Evolutionary conservation across 1,140 invertebrate genomes (phyloP), one percentile per base, ranked within the genome.

Genomic region (Zophobas morio): DNA sequence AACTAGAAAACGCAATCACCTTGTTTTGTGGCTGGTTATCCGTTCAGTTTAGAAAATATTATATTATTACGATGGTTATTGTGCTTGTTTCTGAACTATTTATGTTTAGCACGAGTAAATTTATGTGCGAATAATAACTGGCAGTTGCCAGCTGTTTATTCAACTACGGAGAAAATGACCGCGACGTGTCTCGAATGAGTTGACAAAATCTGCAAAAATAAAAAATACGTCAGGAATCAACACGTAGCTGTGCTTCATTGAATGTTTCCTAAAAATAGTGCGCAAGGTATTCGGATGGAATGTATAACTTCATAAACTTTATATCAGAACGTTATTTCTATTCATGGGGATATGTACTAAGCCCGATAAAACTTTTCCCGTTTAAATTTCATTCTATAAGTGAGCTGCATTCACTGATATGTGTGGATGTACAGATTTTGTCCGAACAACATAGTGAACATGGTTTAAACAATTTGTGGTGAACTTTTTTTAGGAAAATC

Each of bases 1-100:
- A 66, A 66, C 36, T 66, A 66, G 60, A 66, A 66, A 66, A 66
- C 39, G 60, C 60, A 66, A 66, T 66, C 42, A 46, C 42, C 60
- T 66, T 39, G n/a, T 66, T 20, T 46, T 66, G 37, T 36, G 57
- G 40, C 32, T 66, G 57, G 40, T 42, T 66, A 42, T 20, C 20
- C 20, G 20, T 20, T 20, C 20, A 66, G 60, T 66, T 66, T 39
- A 51, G 35, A 63, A 63, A 63, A 63, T 37, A 39, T 36, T n/a
- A 37, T 39, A 63, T 37, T 63, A 33, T 57, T 6, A 34, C n/a
- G 2, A 60, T 66, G 60, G 42, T 66, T 66, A 66, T 42, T 66
- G 60, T 39, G 57, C 36, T 5, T 51, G 39, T 63, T 63, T 63
- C 6, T 33, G 4, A n/a, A 63, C 2, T 66, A 66, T 40, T 32